Conservation (phyloP, 2,797 vertebrate species). For the Esox masquinongy region DNA sequence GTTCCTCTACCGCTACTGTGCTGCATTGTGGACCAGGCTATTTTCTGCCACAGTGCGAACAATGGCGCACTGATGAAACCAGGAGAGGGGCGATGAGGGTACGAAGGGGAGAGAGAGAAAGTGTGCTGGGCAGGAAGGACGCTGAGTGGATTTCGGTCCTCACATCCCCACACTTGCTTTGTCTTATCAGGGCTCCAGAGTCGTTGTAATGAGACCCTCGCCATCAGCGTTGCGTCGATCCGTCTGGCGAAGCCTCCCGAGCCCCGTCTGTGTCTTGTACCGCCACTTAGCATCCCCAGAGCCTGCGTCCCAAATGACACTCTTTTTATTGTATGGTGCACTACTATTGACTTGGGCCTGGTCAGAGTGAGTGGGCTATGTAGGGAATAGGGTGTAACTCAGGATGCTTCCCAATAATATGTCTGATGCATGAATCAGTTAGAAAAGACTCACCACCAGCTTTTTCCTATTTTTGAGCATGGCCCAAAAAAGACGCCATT, state of each 20-base stretch:
- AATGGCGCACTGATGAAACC: slow-evolving; percentile 33
- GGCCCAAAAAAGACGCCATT: not conserved
- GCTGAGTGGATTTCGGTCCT: slow-evolving; percentile 13
- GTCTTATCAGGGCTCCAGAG: slow-evolving; percentile 21
- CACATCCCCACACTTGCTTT: slow-evolving; percentile 5
- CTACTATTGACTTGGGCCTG: not conserved
- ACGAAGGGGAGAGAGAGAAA: not conserved
- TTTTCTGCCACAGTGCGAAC: slow-evolving; percentile 26
- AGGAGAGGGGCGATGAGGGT: not conserved
- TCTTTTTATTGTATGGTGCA: not conserved
- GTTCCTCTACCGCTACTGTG: slow-evolving; percentile 6
- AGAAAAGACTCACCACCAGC: not conserved
- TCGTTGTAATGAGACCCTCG: slow-evolving; percentile 35
- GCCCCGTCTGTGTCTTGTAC: not conserved
- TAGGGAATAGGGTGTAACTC: not conserved
- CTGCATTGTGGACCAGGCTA: slow-evolving; percentile 15
- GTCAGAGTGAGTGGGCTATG: not conserved
- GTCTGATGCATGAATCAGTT: slow-evolving; percentile 2
- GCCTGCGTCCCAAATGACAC: not conserved
- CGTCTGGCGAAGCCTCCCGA: slow-evolving; percentile 16
- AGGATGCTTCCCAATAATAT: not conserved
- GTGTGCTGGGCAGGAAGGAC: not conserved
- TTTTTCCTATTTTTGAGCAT: not conserved
- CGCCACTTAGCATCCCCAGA: not conserved
- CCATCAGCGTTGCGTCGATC: slow-evolving; percentile 33